Base-by-base conservation (phyloP, 2,113 vertebrate species). In the Cyprichromis sp. region DNA sequence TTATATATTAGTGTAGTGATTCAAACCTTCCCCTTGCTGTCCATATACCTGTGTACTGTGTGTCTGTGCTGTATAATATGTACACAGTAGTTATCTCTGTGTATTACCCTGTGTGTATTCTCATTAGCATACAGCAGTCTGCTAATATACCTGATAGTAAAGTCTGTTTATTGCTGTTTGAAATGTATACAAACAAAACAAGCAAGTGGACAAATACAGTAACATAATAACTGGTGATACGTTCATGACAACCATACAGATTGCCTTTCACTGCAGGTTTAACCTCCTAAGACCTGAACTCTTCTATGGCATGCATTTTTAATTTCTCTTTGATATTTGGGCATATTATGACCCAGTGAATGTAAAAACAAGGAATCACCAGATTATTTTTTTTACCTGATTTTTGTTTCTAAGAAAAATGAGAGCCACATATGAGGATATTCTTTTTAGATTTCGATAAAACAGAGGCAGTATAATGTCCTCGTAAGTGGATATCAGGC, bases 81-180 rank as follows among this genome's bases (percentile, higher is more conserved):
- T 71, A 24, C 5, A 0, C 0, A 4, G 63, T 42, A n/a, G 16
- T 55, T 8, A 14, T 5, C 7, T 1, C 6, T 55, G 53, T 84
- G 59, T 78, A 5, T 17, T 4, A 80, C 38, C 38, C 45, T 68
- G 16, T 71, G 40, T 71, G 16, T 4, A 14, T 83, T 12, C 38
- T 19, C 26, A 19, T 78, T 52, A n/a, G 13, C 14, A 55, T 36
- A 52, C 19, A 50, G 68, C 10, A 61, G 38, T 42, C 40, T 73
- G 31, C 29, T 63, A 3, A 63, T 47, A 24, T 78, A 31, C 45
- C 45, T 3, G 73, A n/a, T 34, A 52, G 10, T 34, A 8, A 19
- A 78, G 1, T 52, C 0, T 13, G 7, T 52, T 6, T 52, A 52
- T 52, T n/a, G 29, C 16, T 78, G 73, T 78, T 85, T 82, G 42